Evolutionary conservation across 2,888 invertebrate genomes (phyloP), one percentile per base, ranked within the genome.

Genomic region (Pseudococcus longispinus): DNA sequence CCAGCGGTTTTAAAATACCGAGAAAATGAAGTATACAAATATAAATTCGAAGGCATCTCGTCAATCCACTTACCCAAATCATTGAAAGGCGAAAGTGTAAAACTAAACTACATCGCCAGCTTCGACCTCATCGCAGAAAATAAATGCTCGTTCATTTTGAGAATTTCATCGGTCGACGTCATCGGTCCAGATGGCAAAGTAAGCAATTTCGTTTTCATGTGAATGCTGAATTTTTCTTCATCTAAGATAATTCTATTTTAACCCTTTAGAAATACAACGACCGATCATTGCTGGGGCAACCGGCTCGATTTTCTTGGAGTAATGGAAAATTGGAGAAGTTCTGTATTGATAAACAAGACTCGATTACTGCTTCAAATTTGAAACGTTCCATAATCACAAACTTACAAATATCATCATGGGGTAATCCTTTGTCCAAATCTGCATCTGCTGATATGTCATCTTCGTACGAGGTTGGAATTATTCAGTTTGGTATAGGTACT

Each of bases 321-420:
- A 84, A 87, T 84, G 87, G 87, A 37, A 65, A 84, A 70, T 18
- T 87, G 60, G 83, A 84, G 32, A 83, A 87, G 51, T 26, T 87
- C 42, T 87, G 87, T 44, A 26, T 74, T 9, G 87, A 83, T 70
- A 46, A 44, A 44, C 32, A 84, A 29, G 87, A 87, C 29, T 84
- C 84, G 11, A 44, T 32, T 20, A 46, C 29, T 3, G 83, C 83
- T 26, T 32, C 70, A 9, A 87, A 87, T 84, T 83, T 87, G 18
- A 87, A 87, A 65, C 87, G 87, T 20, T 65, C 87, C 0, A 83
- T 87, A 44, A 60, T 87, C 13, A 29, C 87, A 0, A 87, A 87
- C 26, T 84, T 87, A 20, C 87, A 87, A 84, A 74, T 87, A 20
- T 83, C 84, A n/a, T 87, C 87, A 42, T 65, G 51, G 77, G 74